Percentiles rank a stretch among this genome's conserved stretches.
Conservation (phyloP, 1,140 invertebrate genomes). For the Drosophila ogumai region DNA sequence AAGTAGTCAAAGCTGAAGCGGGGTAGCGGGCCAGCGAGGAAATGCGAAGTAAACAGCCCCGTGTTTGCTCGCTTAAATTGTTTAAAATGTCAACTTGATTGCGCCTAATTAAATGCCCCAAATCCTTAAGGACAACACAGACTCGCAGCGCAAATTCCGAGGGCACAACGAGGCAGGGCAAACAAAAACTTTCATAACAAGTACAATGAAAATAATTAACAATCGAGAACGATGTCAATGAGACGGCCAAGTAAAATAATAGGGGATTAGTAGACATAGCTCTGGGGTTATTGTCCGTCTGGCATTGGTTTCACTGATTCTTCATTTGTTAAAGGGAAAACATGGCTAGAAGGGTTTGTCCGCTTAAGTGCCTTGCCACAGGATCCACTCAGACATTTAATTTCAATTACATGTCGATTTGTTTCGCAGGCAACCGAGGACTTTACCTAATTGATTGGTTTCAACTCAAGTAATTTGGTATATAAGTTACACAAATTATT, state of each 20-base stretch:
- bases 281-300: constrained; percentile 31
- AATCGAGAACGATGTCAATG: constrained; percentile 68
- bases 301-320: constrained; percentile 16
- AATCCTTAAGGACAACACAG: constrained; percentile 77
- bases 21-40: not conserved
- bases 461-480: not conserved
- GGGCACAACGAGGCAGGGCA: constrained; percentile 1
- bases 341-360: constrained; percentile 33
- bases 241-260: constrained; percentile 19
- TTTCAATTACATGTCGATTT: constrained; percentile 70
- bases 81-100: constrained; percentile 83
- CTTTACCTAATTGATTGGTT: constrained; percentile 25
- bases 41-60: constrained; percentile 21
- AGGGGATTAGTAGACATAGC: not conserved
- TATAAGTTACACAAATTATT: not conserved
- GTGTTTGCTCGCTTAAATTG: constrained; percentile 80
- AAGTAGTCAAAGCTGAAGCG: constrained; percentile 51
- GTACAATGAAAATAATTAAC: constrained; percentile 81
- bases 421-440: constrained; percentile 12
- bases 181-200: constrained; percentile 70
- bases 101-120: constrained; percentile 80
- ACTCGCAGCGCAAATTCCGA: not conserved
- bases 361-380: constrained; percentile 8
- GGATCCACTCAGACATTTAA: constrained; percentile 47
- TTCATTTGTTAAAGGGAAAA: constrained; percentile 19